phyloP scores from a whole-genome alignment of 2,888 invertebrate species.

The Lepidonotus clava region DNA sequence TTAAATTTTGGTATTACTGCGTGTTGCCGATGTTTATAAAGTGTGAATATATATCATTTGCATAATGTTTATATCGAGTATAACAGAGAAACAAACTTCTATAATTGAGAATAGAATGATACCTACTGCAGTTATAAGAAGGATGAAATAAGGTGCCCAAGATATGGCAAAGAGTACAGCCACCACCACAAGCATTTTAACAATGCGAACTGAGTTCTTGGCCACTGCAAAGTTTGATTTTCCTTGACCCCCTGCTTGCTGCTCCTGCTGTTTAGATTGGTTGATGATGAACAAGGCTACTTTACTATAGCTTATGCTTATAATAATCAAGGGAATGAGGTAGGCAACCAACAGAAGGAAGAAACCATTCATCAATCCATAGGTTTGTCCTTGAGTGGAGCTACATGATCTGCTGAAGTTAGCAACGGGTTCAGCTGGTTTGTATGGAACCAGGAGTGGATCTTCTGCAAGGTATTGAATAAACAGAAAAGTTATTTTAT shows the following conservation, averaged over 20 bases:
- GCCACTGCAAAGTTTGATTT: conserved; percentile 50
- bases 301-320: conserved; percentile 61
- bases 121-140: conserved; percentile 68
- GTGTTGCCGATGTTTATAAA: too few relatives aligned
- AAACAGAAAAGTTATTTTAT: too few relatives aligned
- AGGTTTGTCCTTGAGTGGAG: too few relatives aligned
- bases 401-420: too few relatives aligned
- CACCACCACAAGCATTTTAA: conserved; percentile 69
- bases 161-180: conserved; percentile 69
- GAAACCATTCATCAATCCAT: conserved; percentile 64
- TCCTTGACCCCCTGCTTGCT: background rate
- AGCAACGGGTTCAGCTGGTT: too few relatives aligned
- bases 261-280: conserved; percentile 24
- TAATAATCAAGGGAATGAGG: conserved; percentile 64
- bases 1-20: too few relatives aligned
- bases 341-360: conserved; percentile 66
- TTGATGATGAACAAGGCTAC: conserved; percentile 60
- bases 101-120: background rate
- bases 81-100: background rate
- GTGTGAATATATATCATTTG: too few relatives aligned
- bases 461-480: too few relatives aligned
- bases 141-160: conserved; percentile 70
- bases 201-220: conserved; percentile 64
- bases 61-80: too few relatives aligned
- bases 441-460: too few relatives aligned